phyloP scores from a whole-genome alignment of 2,797 vertebrate species.

The Pantherophis vulpinus region DNA sequence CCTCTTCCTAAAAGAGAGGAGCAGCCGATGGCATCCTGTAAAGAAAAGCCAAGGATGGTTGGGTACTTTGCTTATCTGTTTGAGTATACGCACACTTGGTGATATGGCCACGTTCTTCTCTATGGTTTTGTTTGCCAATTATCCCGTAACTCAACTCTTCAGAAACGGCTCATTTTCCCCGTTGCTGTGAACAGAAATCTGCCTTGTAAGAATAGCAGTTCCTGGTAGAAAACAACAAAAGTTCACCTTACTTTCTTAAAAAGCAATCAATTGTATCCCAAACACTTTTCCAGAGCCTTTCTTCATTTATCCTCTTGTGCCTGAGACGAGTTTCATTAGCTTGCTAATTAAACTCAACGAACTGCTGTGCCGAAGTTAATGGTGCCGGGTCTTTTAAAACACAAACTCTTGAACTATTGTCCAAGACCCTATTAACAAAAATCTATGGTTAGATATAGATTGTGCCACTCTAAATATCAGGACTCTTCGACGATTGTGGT shows the following conservation, averaged over 20 bases:
- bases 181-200: slow-evolving; percentile 49
- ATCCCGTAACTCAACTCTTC: slow-evolving; percentile 63
- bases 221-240: slow-evolving; percentile 36
- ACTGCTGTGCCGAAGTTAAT: slow-evolving; percentile 66
- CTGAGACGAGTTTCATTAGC: slow-evolving; percentile 65
- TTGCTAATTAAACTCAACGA: slow-evolving; percentile 69
- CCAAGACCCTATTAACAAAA: slow-evolving; percentile 33
- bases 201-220: slow-evolving; percentile 31
- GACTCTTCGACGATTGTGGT: not conserved
- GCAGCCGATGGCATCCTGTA: not conserved
- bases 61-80: slow-evolving; percentile 36
- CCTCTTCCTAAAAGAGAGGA: not conserved
- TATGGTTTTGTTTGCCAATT: slow-evolving; percentile 66
- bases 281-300: slow-evolving; percentile 53
- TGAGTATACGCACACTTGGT: slow-evolving; percentile 46
- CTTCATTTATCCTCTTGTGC: slow-evolving; percentile 62
- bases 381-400: slow-evolving; percentile 60
- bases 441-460: slow-evolving; percentile 32
- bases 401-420: slow-evolving; percentile 65
- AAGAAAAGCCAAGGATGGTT: slow-evolving; percentile 29
- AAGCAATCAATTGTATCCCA: slow-evolving; percentile 50
- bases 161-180: slow-evolving; percentile 49
- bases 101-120: slow-evolving; percentile 63
- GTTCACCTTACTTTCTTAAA: slow-evolving; percentile 37
- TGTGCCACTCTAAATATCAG: slow-evolving; percentile 13